A percentile compares a stretch with the other conserved stretches of the same genome.
Conservation (phyloP, 2,888 invertebrate genomes). For the Ophion slaviceki region DNA sequence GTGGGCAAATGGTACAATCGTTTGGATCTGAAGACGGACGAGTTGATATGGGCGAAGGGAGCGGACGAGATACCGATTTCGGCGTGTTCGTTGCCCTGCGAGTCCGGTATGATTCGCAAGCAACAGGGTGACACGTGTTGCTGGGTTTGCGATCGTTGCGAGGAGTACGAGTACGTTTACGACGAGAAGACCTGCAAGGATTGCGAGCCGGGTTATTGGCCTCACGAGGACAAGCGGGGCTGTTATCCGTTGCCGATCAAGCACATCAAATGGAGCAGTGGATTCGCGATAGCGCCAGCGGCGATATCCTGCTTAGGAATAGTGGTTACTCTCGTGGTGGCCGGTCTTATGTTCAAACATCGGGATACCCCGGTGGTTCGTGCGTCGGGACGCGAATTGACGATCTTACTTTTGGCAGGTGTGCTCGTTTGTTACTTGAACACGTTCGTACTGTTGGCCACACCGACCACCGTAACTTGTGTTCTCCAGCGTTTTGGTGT, state of each 20-base stretch:
- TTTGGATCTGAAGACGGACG: slow-evolving; percentile 84
- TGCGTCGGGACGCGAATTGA: slow-evolving; percentile 87
- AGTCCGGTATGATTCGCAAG: slow-evolving; percentile 88
- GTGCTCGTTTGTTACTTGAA: slow-evolving; percentile 87
- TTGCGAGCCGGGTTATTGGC: slow-evolving; percentile 88
- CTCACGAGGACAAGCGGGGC: slow-evolving; percentile 86
- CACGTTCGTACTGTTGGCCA: slow-evolving; percentile 86
- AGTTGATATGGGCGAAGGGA: slow-evolving; percentile 85
- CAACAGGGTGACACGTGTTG: slow-evolving; percentile 90
- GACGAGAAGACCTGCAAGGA: slow-evolving; percentile 88
- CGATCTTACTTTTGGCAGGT: slow-evolving; percentile 87
- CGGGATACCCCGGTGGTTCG: slow-evolving; percentile 88
- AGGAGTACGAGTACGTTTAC: slow-evolving; percentile 87
- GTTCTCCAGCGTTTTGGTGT: slow-evolving; percentile 87
- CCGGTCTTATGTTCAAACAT: slow-evolving; percentile 86
- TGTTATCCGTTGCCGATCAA: slow-evolving; percentile 87
- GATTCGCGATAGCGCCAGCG: slow-evolving; percentile 87
- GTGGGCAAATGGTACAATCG: slow-evolving; percentile 87
- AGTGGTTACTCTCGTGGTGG: slow-evolving; percentile 86
- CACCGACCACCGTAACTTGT: slow-evolving; percentile 86
- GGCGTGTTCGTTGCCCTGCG: slow-evolving; percentile 89
- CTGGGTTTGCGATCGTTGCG: slow-evolving; percentile 91
- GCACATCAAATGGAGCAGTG: slow-evolving; percentile 88
- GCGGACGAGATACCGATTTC: slow-evolving; percentile 86
- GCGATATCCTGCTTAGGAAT: slow-evolving; percentile 87